phyloP scores from a whole-genome alignment of 2,797 vertebrate genomes.

The Gobionotothen gibberifrons region DNA sequence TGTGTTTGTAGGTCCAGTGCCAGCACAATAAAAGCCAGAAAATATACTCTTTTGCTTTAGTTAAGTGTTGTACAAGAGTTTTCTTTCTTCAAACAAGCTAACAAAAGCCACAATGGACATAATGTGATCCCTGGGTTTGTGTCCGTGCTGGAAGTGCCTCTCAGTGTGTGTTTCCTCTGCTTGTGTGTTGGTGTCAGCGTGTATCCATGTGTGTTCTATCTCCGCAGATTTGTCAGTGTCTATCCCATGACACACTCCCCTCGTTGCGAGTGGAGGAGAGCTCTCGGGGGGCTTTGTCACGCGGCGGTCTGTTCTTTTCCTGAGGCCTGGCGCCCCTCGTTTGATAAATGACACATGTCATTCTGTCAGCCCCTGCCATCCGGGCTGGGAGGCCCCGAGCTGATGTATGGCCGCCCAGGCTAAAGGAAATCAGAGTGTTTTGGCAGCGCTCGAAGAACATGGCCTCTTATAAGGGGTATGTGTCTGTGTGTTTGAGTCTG shows the following conservation, averaged over 20 bases:
- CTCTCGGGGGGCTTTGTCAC: constrained; percentile 98
- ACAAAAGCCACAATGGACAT: constrained; percentile 19
- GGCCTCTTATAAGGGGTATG: constrained; percentile 89
- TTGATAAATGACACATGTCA: constrained; percentile 99
- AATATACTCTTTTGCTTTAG: constrained; percentile 11
- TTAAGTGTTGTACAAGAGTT: constrained; percentile 21
- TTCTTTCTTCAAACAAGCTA: constrained; percentile 34
- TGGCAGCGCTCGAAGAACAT: constrained; percentile 94
- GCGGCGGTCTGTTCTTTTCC: constrained; percentile 89
- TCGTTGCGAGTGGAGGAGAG: constrained; percentile 84
- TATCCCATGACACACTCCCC: constrained; percentile 74
- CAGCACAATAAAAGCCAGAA: constrained; percentile 45
- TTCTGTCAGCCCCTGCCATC: constrained; percentile 99
- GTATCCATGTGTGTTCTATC: constrained; percentile 74
- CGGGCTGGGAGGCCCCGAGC: constrained; percentile 94
- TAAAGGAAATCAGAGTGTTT: constrained; percentile 98
- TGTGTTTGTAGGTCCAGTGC: constrained; percentile 36
- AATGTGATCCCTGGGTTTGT: constrained; percentile 39
- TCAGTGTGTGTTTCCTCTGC: constrained; percentile 61
- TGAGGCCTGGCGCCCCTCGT: constrained; percentile 95
- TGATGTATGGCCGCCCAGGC: constrained; percentile 95
- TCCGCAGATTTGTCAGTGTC: constrained; percentile 76
- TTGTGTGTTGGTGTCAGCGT: constrained; percentile 68
- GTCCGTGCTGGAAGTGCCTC: constrained; percentile 50
- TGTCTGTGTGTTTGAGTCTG: constrained; percentile 65